Evolutionary conservation across 2,888 invertebrate species (phyloP).

Genomic region (Aricia artaxerxes): DNA sequence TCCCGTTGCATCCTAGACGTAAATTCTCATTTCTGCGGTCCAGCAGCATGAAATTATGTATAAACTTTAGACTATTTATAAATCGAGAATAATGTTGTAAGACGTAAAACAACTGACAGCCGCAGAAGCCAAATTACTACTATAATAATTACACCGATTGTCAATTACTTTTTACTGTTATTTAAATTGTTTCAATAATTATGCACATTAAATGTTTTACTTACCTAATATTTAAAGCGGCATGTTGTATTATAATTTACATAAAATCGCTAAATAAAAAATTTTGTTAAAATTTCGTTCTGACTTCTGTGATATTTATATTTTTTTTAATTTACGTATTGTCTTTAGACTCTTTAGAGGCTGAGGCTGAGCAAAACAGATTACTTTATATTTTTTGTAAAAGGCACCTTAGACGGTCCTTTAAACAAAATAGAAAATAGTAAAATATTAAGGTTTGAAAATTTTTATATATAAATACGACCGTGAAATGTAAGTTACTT

Average conservation of each 20-base stretch:
- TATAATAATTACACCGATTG: not conserved
- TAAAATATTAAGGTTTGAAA: too few relatives aligned
- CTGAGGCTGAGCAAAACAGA: too few relatives aligned
- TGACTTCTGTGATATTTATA: not conserved
- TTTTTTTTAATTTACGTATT: not conserved
- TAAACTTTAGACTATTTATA: constrained; percentile 39
- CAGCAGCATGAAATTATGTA: constrained; percentile 62
- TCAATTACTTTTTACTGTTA: not conserved
- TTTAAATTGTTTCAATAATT: not conserved
- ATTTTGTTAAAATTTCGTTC: constrained; percentile 29
- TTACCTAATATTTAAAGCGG: constrained; percentile 26
- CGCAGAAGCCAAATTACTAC: constrained; percentile 52
- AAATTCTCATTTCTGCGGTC: constrained; percentile 64
- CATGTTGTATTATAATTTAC: constrained; percentile 27
- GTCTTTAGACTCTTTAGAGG: not conserved
- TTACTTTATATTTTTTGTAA: not conserved
- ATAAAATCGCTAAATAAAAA: not conserved
- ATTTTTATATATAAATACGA: too few relatives aligned
- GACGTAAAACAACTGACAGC: constrained; percentile 80
- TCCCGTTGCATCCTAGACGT: constrained; percentile 77
- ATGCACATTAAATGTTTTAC: not conserved
- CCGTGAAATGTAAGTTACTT: too few relatives aligned
- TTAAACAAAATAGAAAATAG: not conserved
- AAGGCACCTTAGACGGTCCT: not conserved
- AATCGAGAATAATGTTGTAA: constrained; percentile 52